Evolutionary conservation across 2,113 vertebrate species (phyloP), one percentile per base, ranked within the genome.

Genomic region (Morone chrysops): DNA sequence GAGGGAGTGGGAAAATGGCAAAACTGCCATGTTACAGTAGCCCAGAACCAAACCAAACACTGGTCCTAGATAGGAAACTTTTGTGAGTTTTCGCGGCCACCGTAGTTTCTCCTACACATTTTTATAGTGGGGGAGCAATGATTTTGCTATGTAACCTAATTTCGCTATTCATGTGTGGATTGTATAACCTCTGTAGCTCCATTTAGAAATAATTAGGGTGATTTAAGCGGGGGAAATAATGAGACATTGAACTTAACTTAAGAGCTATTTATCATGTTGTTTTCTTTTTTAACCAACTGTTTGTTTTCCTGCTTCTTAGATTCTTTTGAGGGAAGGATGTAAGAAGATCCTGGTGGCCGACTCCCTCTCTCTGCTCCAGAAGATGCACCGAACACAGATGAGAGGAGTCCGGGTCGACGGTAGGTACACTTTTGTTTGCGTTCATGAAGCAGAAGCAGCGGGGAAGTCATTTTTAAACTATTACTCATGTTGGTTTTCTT

Each of bases 331-430:
- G 47, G 98, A 99, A 87, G 98, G 98, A 1, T 99, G 98, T 94
- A 99, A 99, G 93, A 99, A 99, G 95, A 99, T 99, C 68, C 95
- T 99, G 1, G 98, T 99, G 67, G 97, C 98, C 0, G 98, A 99
- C 88, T 99, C 97, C 1, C 93, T 99, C 25, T 98, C 97, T 0
- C 95, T 99, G 70, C 90, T 99, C 57, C 98, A 97, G 94, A 99
- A 98, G 92, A 98, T 99, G 97, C 97, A 99, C 92, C 95, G 97
- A 43, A 98, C 97, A 13, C 98, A 99, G 80, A 97, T 96, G 96
- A 97, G 96, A 93, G 98, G 97, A 2, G 95, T 99, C 85, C 84
- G 97, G 13, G 96, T 98, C 0, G 97, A 99, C 5, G 98, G 98
- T 99, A 84, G 13, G 95, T 92, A 6, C 1, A 2, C 2, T n/a